Percentiles rank a stretch among this genome's conserved stretches.
phyloP scores from a whole-genome alignment of 2,113 vertebrate species.

The Todiramphus chloris region DNA sequence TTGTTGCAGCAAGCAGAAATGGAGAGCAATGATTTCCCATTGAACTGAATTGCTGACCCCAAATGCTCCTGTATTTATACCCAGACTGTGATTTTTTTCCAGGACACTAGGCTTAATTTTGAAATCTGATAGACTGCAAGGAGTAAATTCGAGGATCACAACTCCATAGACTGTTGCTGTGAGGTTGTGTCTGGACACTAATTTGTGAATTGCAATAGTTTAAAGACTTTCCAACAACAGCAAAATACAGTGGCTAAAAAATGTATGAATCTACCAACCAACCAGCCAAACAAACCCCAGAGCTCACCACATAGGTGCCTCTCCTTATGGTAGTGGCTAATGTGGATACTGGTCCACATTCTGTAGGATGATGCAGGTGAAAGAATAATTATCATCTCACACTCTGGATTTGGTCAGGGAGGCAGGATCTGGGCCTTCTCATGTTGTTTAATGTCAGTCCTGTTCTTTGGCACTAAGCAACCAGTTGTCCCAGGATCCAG shows the following conservation, averaged over 20 bases:
- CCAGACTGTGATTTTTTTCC: background rate
- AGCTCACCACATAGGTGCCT: background rate
- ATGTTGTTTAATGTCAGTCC: background rate
- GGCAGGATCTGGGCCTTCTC: background rate
- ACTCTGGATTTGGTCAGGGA: background rate
- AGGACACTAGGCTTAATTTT: background rate
- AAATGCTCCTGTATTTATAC: background rate
- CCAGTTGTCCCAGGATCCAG: background rate
- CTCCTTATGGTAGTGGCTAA: background rate
- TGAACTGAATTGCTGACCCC: background rate
- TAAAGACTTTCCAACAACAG: background rate
- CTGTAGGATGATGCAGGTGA: background rate
- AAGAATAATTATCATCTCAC: background rate
- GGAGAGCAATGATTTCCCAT: background rate
- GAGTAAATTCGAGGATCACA: background rate
- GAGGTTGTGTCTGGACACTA: background rate
- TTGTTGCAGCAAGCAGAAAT: background rate
- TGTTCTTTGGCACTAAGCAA: background rate
- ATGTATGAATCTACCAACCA: background rate
- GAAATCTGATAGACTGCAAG: background rate
- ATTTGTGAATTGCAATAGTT: background rate
- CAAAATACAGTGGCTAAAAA: background rate
- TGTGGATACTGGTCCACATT: background rate
- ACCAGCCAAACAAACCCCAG: background rate
- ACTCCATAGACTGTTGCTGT: background rate